phyloP scores from a whole-genome alignment of 2,888 invertebrate genomes.

The Lepidochrysops patricia region DNA sequence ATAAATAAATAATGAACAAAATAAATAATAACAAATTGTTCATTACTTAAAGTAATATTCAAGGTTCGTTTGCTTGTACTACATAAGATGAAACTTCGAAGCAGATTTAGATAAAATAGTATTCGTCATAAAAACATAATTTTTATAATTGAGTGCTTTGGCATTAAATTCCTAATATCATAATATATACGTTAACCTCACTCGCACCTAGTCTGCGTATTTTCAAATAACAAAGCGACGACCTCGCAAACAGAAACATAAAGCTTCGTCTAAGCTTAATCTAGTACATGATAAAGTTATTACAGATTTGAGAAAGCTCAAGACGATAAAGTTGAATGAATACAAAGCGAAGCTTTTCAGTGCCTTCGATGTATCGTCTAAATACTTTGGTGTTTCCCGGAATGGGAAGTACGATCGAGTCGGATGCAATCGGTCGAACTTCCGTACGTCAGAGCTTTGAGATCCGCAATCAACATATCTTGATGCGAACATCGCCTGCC shows the following conservation, averaged over 20 bases:
- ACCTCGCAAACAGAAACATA: background rate
- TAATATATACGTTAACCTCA: background rate
- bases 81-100: no score
- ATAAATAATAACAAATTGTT: no score
- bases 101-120: no score
- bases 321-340: background rate
- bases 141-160: no score
- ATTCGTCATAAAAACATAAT: no score
- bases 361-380: background rate
- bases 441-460: slow-evolving; percentile 36
- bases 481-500: slow-evolving; percentile 6
- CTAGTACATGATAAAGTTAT: background rate
- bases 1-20: no score
- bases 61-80: no score
- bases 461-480: slow-evolving; percentile 25
- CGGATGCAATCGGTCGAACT: slow-evolving; percentile 51
- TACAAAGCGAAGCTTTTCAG: background rate
- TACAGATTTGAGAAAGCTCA: background rate
- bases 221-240: background rate
- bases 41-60: no score
- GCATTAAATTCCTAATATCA: no score
- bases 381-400: slow-evolving; percentile 32
- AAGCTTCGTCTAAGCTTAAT: background rate
- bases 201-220: background rate
- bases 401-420: slow-evolving; percentile 45